Evolutionary conservation across 1,140 invertebrate species (phyloP).

Genomic region (Holotrichia oblita): DNA sequence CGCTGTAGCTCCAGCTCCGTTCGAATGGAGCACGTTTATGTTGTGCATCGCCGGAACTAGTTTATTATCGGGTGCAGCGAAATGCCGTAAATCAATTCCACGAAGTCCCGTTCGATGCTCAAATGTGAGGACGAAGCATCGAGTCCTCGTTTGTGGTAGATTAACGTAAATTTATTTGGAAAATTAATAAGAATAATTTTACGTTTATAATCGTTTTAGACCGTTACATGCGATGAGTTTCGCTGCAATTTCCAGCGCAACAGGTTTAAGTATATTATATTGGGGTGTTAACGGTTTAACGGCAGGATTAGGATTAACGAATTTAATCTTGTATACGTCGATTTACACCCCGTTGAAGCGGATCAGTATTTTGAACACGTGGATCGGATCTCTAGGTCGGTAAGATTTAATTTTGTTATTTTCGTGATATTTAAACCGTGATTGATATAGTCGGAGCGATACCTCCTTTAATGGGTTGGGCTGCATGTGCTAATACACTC

Average conservation of each 20-base stretch:
- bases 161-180: slow-evolving; percentile 72
- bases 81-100: slow-evolving; percentile 97
- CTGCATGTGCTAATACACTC: slow-evolving; percentile 83
- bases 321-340: slow-evolving; percentile 92
- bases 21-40: slow-evolving; percentile 76
- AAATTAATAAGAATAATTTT: no score
- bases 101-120: slow-evolving; percentile 97
- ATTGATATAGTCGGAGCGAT: slow-evolving; percentile 88
- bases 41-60: slow-evolving; percentile 87
- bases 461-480: slow-evolving; percentile 98
- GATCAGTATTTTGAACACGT: slow-evolving; percentile 94
- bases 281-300: slow-evolving; percentile 89
- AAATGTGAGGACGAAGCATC: slow-evolving; percentile 98
- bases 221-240: slow-evolving; percentile 87
- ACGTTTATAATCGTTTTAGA: slow-evolving; percentile 62
- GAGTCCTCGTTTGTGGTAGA: slow-evolving; percentile 88
- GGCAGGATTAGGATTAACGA: slow-evolving; percentile 86
- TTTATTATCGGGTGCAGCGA: slow-evolving; percentile 91
- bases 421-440: no score
- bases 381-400: slow-evolving; percentile 92
- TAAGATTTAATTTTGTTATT: no score
- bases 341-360: slow-evolving; percentile 98
- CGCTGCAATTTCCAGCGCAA: slow-evolving; percentile 73
- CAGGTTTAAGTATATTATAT: slow-evolving; percentile 79
- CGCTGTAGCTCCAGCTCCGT: slow-evolving; percentile 87